phyloP scores from a whole-genome alignment of 35 echinoderm and acorn worm genomes.

The Heliocidaris tuberculata region DNA sequence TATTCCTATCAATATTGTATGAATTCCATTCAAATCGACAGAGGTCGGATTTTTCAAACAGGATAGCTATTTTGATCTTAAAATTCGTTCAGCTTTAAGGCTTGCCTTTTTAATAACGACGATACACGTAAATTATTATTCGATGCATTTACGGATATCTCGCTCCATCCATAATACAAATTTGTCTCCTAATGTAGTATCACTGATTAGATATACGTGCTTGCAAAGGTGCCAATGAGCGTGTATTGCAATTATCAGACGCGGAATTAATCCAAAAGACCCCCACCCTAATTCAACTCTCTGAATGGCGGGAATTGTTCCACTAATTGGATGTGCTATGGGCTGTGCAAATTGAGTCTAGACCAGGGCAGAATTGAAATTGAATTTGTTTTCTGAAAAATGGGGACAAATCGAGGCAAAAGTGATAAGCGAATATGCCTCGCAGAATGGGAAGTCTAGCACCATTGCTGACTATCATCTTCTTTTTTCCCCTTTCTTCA shows the following conservation, averaged over 20 bases:
- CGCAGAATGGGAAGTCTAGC: neutral
- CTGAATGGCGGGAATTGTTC: neutral
- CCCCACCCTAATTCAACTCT: neutral
- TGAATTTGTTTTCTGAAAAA: slow-evolving; percentile 13
- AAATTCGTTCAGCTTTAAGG: too few species aligned
- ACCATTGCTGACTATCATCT: neutral
- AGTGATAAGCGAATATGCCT: neutral
- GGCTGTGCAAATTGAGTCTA: slow-evolving; percentile 15
- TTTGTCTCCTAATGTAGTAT: neutral
- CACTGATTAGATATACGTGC: neutral
- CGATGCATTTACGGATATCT: too few species aligned
- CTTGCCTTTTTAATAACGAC: too few species aligned
- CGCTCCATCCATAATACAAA: neutral
- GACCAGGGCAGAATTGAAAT: neutral
- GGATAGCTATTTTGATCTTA: too few species aligned
- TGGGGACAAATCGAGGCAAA: slow-evolving; percentile 1
- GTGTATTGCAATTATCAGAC: neutral
- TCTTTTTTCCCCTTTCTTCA: too few species aligned
- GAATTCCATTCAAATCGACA: too few species aligned
- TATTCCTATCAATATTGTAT: too few species aligned
- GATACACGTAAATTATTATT: too few species aligned
- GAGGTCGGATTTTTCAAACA: too few species aligned
- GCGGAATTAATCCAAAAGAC: neutral
- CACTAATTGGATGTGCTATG: slow-evolving; percentile 10
- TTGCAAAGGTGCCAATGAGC: neutral